Base-by-base conservation (phyloP, 2,888 invertebrate genomes). In the Amphiduros pacificus region DNA sequence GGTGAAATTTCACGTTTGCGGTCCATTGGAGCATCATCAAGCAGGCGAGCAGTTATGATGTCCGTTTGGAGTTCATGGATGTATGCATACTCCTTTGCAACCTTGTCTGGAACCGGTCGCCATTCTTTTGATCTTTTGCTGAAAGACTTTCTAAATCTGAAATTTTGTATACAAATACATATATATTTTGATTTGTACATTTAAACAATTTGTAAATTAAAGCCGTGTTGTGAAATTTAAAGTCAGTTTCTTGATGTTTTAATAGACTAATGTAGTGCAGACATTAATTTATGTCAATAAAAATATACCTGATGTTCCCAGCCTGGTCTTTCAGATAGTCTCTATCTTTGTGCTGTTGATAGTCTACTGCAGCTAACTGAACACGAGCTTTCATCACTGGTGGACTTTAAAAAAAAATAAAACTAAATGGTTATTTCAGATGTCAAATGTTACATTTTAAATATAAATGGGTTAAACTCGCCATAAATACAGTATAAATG, bases 361-460 rank as follows among this genome's bases (percentile, higher is more conserved):
- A 52, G 36, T 59, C 59, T n/a, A 59, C 31, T 3, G 40, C 59
- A n/a, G 59, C 59, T 9, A 59, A 40, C 11, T 36, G 27, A 22
- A 32, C 22, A 17, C 59, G 28, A 3, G 36, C 52, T 11, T 32
- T 28, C n/a, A 22, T 22, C 2, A 53, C 54, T 4, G 54, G 54
- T 5, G 54, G 54, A 20, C 54, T 53, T 9, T 11, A 26, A 6
- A n/a, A 44, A 44, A 44, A n/a, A n/a, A n/a, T n/a, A n/a, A n/a
- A n/a, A 36, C 36, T 17, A 36, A 11, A 36, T 9, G 17, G 36
- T 36, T 17, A 11, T 11, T 11, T 36, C 36, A 36, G 36, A 17
- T 36, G 36, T 11, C 9, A 36, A 11, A 36, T 36, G 36, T 36
- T 9, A 36, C 9, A 36, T 36, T 9, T 9, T 17, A 36, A 36